phyloP scores from a whole-genome alignment of 2,797 vertebrate genomes.

The Cygnus olor region DNA sequence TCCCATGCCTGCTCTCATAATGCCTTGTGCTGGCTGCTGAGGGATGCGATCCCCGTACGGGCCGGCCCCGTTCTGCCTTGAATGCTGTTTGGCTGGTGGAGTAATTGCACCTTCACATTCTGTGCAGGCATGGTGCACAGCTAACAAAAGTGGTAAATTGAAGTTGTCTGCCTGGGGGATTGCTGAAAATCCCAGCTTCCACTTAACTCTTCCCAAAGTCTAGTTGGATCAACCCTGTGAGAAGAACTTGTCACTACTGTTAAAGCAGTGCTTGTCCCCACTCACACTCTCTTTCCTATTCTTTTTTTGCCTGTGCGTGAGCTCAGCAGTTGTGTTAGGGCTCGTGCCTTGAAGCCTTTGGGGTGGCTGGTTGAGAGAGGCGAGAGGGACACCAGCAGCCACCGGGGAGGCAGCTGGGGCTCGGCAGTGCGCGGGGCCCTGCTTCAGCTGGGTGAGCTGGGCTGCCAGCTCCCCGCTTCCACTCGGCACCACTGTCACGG shows the following conservation, averaged over 20 bases:
- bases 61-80: not conserved
- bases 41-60: not conserved
- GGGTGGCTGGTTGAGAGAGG: not conserved
- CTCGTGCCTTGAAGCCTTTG: not conserved
- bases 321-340: not conserved
- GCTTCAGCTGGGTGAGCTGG: not conserved
- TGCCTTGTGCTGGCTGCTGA: constrained; percentile 40
- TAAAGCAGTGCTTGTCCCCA: not conserved
- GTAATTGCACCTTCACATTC: not conserved
- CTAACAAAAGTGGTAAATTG: not conserved
- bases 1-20: constrained; percentile 18
- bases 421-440: not conserved
- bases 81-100: not conserved
- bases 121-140: not conserved
- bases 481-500: fast-evolving
- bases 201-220: constrained; percentile 3
- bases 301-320: not conserved
- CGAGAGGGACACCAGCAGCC: not conserved
- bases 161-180: constrained; percentile 33
- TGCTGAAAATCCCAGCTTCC: not conserved
- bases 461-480: not conserved
- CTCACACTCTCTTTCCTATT: not conserved
- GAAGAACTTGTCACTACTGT: constrained; percentile 29
- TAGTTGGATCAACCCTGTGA: not conserved
- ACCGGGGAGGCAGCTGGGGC: not conserved